Evolutionary conservation across 2,797 vertebrate genomes (phyloP).

Genomic region (Garrulus glandarius): DNA sequence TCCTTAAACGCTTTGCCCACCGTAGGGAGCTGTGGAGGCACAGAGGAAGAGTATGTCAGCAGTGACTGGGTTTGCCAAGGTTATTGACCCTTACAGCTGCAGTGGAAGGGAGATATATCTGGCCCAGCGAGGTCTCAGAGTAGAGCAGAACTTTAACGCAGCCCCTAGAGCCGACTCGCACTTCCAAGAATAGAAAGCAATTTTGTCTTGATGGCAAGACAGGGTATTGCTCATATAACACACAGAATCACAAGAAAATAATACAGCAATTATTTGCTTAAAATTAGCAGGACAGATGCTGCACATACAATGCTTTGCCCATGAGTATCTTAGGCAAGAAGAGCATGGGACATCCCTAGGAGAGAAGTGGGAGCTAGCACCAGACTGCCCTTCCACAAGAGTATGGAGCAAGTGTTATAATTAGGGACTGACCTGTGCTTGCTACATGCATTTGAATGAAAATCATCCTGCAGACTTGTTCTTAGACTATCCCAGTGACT

Average conservation of each 20-base stretch:
- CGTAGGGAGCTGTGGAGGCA: fast-evolving
- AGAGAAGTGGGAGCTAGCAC: neutral
- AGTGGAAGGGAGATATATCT: neutral
- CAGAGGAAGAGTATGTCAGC: neutral
- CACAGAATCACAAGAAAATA: neutral
- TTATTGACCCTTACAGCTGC: neutral
- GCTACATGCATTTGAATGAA: neutral
- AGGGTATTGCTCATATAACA: neutral
- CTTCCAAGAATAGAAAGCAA: neutral
- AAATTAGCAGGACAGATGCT: neutral
- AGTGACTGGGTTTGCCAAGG: neutral
- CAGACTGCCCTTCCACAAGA: neutral
- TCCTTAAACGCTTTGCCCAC: neutral
- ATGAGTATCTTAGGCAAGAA: neutral
- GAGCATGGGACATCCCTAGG: neutral
- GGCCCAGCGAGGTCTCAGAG: neutral
- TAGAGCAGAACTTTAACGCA: neutral
- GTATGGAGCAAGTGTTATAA: neutral
- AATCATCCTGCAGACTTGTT: neutral
- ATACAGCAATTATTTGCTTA: neutral
- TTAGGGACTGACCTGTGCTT: neutral
- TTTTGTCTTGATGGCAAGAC: neutral
- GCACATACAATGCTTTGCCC: neutral
- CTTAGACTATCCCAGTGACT: neutral
- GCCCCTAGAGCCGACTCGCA: neutral